Evolutionary conservation across 2,888 invertebrate species (phyloP).

Genomic region (Dromius quadrimaculatus): DNA sequence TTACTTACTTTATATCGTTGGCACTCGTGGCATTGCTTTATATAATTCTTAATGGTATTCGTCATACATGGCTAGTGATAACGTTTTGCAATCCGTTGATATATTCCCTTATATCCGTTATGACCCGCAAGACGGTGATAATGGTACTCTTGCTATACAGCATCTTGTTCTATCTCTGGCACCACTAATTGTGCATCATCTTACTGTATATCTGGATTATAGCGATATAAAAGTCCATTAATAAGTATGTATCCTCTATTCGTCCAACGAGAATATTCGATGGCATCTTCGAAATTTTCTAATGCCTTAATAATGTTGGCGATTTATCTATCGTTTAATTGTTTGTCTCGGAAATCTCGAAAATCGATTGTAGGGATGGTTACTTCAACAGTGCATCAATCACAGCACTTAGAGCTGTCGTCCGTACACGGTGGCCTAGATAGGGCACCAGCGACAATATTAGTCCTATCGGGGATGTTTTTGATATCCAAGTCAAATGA

Average conservation of each 20-base stretch:
- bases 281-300: conserved; percentile 40
- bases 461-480: conserved; percentile 62
- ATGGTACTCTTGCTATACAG: conserved; percentile 58
- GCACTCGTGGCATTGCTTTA: too few species aligned
- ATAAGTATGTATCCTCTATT: conserved; percentile 40
- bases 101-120: conserved; percentile 55
- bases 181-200: conserved; percentile 54
- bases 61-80: too few species aligned
- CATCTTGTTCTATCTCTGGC: conserved; percentile 53
- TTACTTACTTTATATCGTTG: too few species aligned
- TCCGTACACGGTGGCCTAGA: conserved; percentile 57
- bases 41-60: too few species aligned
- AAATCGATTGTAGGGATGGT: conserved; percentile 51
- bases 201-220: conserved; percentile 18
- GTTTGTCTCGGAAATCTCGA: conserved; percentile 53
- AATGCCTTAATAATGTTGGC: conserved; percentile 56
- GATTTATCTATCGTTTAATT: conserved; percentile 55
- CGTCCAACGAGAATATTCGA: conserved; percentile 28
- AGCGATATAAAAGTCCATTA: conserved; percentile 51
- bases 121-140: conserved; percentile 66
- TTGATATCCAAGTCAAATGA: conserved; percentile 61
- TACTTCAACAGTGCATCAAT: conserved; percentile 40
- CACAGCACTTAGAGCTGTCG: conserved; percentile 6
- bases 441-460: conserved; percentile 63
- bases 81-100: too few species aligned